A percentile compares a stretch with the other conserved stretches of the same genome.
Conservation (phyloP, 2,113 vertebrate species). For the Prunella fulvescens region DNA sequence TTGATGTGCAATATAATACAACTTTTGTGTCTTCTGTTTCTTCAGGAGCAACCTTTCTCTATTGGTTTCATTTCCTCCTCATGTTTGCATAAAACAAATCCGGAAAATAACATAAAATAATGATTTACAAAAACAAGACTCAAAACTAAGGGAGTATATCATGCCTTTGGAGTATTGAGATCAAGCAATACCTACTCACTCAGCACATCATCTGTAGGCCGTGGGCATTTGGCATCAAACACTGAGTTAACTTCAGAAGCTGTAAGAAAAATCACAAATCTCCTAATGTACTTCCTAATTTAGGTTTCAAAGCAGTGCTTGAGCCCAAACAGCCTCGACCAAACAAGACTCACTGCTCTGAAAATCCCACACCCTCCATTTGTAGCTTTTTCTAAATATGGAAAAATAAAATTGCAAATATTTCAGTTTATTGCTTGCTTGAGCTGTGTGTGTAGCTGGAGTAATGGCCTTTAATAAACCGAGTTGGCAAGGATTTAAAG, state of each 20-base stretch:
- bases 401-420: slow-evolving; percentile 29
- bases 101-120: neutral
- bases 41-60: neutral
- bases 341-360: slow-evolving; percentile 5
- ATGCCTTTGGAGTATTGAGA: slow-evolving; percentile 15
- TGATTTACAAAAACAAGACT: neutral
- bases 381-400: slow-evolving; percentile 41
- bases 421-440: slow-evolving; percentile 69
- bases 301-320: slow-evolving; percentile 47
- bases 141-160: neutral
- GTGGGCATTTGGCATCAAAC: neutral
- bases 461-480: slow-evolving; percentile 64
- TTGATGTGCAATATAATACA: neutral
- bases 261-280: neutral
- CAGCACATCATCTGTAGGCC: neutral
- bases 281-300: slow-evolving; percentile 30
- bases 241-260: slow-evolving; percentile 34
- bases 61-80: neutral
- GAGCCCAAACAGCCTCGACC: neutral
- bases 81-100: neutral
- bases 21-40: slow-evolving; percentile 11
- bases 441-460: slow-evolving; percentile 43
- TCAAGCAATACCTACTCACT: slow-evolving; percentile 16
- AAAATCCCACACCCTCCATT: slow-evolving; percentile 26
- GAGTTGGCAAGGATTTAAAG: slow-evolving; percentile 64